These are phyloP conservation scores for Panzeria rudis DNA, from an alignment of 2,888 invertebrate genomes.

Conservation along the genomic window DNA sequence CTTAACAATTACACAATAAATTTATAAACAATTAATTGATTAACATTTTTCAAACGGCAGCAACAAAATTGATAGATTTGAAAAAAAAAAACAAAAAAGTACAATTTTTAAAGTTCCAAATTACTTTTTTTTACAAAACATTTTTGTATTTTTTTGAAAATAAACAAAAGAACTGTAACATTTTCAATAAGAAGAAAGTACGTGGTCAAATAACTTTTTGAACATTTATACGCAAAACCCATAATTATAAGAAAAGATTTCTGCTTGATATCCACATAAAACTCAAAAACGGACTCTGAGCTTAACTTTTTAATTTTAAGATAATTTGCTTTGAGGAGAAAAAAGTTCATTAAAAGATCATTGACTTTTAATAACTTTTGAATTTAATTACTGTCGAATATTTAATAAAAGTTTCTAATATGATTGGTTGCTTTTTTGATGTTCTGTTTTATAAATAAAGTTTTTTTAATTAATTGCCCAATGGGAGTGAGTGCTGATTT, in stretches of 20 bases:
- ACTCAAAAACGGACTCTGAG: too few species aligned
- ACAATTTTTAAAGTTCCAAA: too few species aligned
- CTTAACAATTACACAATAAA: not conserved
- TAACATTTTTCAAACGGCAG: not conserved
- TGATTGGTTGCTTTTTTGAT: not conserved
- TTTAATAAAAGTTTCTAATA: not conserved
- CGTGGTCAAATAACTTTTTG: too few species aligned
- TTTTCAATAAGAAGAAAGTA: not conserved
- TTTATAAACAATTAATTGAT: not conserved
- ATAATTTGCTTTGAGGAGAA: not conserved
- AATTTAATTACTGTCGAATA: not conserved
- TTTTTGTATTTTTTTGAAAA: too few species aligned
- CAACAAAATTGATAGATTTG: too few species aligned
- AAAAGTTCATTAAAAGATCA: not conserved
- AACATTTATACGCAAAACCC: too few species aligned
- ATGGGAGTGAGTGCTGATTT: too few species aligned
- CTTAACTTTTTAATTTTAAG: not conserved
- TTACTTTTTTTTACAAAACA: too few species aligned
- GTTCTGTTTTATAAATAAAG: too few species aligned
- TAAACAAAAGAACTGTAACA: not conserved
- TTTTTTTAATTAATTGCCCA: too few species aligned
- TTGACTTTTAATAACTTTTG: not conserved
- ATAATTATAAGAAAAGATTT: not conserved
- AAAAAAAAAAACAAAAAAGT: too few species aligned
- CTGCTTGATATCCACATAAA: too few species aligned